phyloP scores from a whole-genome alignment of 2,888 invertebrate species.

The Helleia helle region DNA sequence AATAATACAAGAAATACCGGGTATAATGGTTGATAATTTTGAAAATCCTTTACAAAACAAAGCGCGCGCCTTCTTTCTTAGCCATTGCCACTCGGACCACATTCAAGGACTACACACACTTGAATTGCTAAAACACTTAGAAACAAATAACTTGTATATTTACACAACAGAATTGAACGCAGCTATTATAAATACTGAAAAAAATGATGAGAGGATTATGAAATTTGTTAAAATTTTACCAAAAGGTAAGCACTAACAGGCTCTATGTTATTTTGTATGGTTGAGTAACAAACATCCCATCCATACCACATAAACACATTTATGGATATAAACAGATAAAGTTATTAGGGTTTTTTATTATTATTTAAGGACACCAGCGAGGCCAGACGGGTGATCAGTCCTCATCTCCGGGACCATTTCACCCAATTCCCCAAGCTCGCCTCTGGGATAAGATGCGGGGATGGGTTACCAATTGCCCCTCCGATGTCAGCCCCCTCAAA shows the following conservation, averaged over 20 bases:
- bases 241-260: constrained; percentile 34
- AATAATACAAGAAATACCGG: constrained; percentile 73
- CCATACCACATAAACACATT: too few species aligned
- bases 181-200: constrained; percentile 30
- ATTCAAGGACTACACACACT: constrained; percentile 57
- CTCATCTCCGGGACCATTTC: too few species aligned
- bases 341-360: too few species aligned
- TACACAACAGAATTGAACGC: constrained; percentile 36
- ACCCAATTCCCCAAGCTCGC: too few species aligned
- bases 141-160: constrained; percentile 26
- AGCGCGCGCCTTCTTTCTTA: constrained; percentile 75
- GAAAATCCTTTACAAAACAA: constrained; percentile 43
- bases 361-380: too few species aligned
- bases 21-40: constrained; percentile 76
- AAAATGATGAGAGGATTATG: constrained; percentile 18
- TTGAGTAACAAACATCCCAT: too few species aligned
- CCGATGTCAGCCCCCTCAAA: too few species aligned
- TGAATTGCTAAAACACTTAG: constrained; percentile 21
- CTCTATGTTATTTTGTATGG: too few species aligned
- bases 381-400: too few species aligned
- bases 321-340: too few species aligned
- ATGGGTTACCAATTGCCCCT: too few species aligned
- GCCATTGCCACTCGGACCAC: constrained; percentile 79
- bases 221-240: constrained; percentile 28
- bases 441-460: too few species aligned